Conservation (phyloP, 2,797 vertebrate species). For the Sphenopsis melanotis region DNA sequence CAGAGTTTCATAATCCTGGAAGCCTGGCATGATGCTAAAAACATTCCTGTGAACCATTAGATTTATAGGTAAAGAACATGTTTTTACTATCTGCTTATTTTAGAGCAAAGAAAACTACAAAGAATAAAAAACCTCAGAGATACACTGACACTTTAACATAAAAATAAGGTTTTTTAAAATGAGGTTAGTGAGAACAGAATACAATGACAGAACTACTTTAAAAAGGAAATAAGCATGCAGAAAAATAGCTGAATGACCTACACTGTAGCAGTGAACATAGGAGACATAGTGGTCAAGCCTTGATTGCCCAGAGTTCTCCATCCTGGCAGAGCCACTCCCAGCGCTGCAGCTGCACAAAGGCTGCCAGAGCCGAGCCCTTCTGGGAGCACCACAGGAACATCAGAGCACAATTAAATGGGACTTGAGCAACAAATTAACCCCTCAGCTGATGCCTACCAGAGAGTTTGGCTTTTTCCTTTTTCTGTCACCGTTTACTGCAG, state of each 20-base stretch:
- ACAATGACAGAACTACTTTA: background rate
- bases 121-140: background rate
- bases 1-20: background rate
- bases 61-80: background rate
- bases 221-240: background rate
- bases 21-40: background rate
- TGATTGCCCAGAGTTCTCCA: background rate
- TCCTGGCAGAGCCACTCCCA: conserved; percentile 18
- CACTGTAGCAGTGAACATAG: conserved; percentile 74
- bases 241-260: conserved; percentile 50
- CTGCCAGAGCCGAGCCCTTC: background rate
- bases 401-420: conserved; percentile 4
- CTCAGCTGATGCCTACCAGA: background rate
- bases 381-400: background rate
- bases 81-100: background rate
- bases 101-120: background rate
- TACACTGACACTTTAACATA: background rate
- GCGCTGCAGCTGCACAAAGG: background rate
- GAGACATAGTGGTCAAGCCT: conserved; percentile 64
- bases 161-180: background rate
- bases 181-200: background rate
- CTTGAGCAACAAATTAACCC: conserved; percentile 36
- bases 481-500: background rate
- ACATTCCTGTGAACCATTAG: background rate
- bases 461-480: background rate